These are phyloP conservation scores for Orchesella flavescens DNA, from an alignment of 2,888 invertebrate species.

Conservation along the genomic window DNA sequence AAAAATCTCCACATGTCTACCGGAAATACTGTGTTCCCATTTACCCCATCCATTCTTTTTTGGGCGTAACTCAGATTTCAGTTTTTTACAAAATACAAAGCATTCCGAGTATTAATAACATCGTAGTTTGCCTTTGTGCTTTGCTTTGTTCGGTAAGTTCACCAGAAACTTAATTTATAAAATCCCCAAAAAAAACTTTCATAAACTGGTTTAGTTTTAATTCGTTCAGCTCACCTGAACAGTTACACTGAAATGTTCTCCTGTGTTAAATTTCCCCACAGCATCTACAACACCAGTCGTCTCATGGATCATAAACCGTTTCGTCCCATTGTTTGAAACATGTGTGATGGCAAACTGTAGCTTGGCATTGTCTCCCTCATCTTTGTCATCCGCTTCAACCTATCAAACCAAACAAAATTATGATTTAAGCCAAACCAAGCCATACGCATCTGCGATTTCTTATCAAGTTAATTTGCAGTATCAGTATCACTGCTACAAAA, in stretches of 20 bases:
- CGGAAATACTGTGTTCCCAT: conserved; percentile 25
- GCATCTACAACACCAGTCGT: conserved; percentile 84
- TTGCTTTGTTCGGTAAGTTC: not conserved
- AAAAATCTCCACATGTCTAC: not conserved
- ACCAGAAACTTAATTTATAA: not conserved
- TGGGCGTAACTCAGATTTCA: not conserved
- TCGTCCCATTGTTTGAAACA: conserved; percentile 90
- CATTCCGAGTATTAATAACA: too few species aligned
- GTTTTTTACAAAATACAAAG: too few species aligned
- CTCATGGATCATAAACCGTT: conserved; percentile 88
- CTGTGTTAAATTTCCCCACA: conserved; percentile 86
- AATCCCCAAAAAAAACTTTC: too few species aligned
- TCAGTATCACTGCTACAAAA: not conserved
- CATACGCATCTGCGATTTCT: too few species aligned
- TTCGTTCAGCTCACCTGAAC: conserved; percentile 78
- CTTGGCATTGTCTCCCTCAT: conserved; percentile 88
- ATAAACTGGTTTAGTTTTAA: not conserved
- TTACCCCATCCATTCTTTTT: not conserved
- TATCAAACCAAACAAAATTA: conserved; percentile 72
- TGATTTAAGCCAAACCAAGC: too few species aligned
- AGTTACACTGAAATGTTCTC: conserved; percentile 91
- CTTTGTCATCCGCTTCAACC: conserved; percentile 88
- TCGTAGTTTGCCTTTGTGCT: too few species aligned
- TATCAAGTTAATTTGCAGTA: not conserved
- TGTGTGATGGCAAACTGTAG: conserved; percentile 90